Evolutionary conservation across 2,888 invertebrate species (phyloP).

Genomic region (Xanthia icteritia): DNA sequence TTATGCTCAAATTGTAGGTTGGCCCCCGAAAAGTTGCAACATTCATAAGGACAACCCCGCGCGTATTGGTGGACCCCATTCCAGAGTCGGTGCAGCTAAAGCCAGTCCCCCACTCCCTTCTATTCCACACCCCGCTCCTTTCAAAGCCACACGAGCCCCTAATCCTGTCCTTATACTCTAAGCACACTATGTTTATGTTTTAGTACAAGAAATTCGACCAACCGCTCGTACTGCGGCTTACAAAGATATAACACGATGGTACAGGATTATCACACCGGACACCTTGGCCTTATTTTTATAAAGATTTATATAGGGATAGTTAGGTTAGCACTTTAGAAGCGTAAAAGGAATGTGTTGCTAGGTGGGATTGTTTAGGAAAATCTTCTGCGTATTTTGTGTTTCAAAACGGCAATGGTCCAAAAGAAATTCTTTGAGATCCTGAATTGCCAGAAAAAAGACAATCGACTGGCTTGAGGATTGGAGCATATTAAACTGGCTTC

Average conservation of each 20-base stretch:
- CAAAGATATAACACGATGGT: constrained; percentile 65
- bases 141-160: constrained; percentile 49
- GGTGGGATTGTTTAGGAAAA: not conserved
- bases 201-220: constrained; percentile 67
- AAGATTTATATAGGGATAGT: constrained; percentile 46
- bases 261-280: constrained; percentile 55
- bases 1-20: not conserved
- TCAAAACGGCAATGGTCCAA: not conserved
- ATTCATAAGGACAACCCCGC: not conserved
- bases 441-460: not conserved
- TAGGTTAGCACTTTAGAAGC: constrained; percentile 1
- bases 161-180: constrained; percentile 66
- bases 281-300: constrained; percentile 58
- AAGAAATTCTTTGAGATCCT: not conserved
- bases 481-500: not conserved
- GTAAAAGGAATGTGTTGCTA: constrained; percentile 8
- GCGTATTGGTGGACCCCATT: not conserved
- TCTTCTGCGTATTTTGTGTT: not conserved
- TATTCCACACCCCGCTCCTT: constrained; percentile 33
- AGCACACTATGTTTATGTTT: constrained; percentile 66
- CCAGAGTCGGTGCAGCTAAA: not conserved
- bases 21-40: not conserved
- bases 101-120: not conserved
- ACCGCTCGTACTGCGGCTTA: constrained; percentile 55
- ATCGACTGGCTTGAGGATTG: not conserved